phyloP scores from a whole-genome alignment of 2,113 vertebrate genomes.

The Psophia crepitans region DNA sequence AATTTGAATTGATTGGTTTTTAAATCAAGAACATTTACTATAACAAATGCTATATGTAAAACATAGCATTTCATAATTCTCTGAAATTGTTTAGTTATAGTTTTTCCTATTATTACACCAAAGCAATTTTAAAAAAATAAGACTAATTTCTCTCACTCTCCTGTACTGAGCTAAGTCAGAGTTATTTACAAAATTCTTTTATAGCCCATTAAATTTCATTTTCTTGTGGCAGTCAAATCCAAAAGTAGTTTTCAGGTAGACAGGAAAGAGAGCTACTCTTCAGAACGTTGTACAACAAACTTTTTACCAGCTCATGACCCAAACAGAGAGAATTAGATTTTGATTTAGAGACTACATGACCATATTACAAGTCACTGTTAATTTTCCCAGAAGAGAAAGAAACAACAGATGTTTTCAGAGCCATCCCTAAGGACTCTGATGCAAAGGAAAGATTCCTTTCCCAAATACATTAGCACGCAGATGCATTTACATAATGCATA shows the following conservation, averaged over 20 bases:
- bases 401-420: background rate
- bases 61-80: background rate
- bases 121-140: background rate
- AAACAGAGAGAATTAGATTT: background rate
- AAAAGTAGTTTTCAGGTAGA: background rate
- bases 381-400: background rate
- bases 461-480: background rate
- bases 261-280: background rate
- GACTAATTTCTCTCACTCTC: background rate
- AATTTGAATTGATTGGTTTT: background rate
- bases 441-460: background rate
- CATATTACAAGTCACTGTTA: background rate
- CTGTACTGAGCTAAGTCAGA: background rate
- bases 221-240: background rate
- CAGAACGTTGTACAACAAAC: background rate
- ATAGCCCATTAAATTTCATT: background rate
- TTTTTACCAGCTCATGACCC: background rate
- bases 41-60: background rate
- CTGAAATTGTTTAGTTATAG: background rate
- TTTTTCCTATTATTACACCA: background rate
- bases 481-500: background rate
- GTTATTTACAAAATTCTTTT: background rate
- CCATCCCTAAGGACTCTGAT: background rate
- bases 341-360: background rate
- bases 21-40: background rate